Base-by-base conservation (phyloP, 2,113 vertebrate genomes). In the Anas platyrhynchos region DNA sequence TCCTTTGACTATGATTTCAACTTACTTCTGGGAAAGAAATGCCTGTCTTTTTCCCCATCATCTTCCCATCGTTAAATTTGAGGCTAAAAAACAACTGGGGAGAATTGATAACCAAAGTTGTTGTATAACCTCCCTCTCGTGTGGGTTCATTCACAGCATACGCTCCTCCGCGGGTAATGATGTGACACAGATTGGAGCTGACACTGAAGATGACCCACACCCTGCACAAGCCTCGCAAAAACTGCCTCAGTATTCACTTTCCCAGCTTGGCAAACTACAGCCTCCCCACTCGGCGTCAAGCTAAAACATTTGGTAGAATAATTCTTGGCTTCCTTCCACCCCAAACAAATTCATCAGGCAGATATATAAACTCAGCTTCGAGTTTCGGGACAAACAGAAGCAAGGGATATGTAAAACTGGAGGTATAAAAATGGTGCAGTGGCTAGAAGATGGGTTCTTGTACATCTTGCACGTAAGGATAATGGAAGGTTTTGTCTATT, bases 261-360 rank as follows among this genome's bases (percentile, higher is more conserved):
- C 91, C 36, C 85, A 68, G 50, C 91, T 94, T 93, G 92, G 83
- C 90, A 96, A 69, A 52, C 73, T 90, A 89, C 87, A 88, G 91
- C 82, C 86, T 96, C 78, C 85, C 59, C 20, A 56, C 41, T 93
- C 65, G 74, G 61, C 89, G 89, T 94, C 95, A 90, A 80, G 89
- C 80, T 96, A 93, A 96, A 97, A 92, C 76, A 90, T 95, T 94
- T 84, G 95, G 93, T 94, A 95, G 97, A 97, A 97, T 97, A 96
- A 97, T 97, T 97, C 97, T 96, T 96, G 97, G 97, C 91, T 97
- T 94, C 73, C 86, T 97, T 97, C 97, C 97, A 97, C 83, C 95
- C 18, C 81, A 90, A 96, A 96, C 95, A 94, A 96, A 87, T 94
- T 96, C 84, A 97, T 93, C 76, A 65, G 32, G 62, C 94, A 87